Evolutionary conservation across 2,113 vertebrate genomes (phyloP).

Genomic region (Pituophis catenifer): DNA sequence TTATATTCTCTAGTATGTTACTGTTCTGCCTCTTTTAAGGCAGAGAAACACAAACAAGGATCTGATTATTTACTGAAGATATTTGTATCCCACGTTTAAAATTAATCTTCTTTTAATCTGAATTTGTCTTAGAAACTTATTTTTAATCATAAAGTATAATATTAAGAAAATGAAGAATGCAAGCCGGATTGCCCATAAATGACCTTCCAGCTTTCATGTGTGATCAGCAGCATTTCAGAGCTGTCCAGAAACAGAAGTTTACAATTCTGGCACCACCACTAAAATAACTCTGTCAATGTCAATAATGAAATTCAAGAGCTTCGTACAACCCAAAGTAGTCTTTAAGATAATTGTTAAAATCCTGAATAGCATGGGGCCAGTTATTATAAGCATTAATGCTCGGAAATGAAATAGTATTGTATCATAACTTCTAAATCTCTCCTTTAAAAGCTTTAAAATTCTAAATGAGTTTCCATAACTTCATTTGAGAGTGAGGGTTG

Average conservation of each 20-base stretch:
- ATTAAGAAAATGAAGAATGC: neutral
- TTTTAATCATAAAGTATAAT: neutral
- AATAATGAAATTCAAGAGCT: too few relatives aligned
- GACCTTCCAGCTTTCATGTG: neutral
- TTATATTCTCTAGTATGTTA: neutral
- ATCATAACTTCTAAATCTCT: neutral
- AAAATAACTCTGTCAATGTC: neutral
- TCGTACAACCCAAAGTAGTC: neutral
- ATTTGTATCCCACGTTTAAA: neutral
- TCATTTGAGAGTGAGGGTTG: neutral
- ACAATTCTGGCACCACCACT: neutral
- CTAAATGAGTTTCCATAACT: neutral
- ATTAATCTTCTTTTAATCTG: neutral
- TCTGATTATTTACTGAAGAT: neutral
- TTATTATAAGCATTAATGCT: neutral
- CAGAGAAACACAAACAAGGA: neutral
- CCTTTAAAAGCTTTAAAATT: neutral
- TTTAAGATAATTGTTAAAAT: neutral
- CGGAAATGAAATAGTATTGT: neutral
- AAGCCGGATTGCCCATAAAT: neutral
- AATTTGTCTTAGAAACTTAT: neutral
- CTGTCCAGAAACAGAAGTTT: neutral
- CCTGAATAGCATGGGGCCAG: neutral
- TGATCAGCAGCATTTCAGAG: neutral
- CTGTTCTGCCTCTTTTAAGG: neutral